Percentiles rank a stretch among this genome's conserved stretches.
phyloP scores from a whole-genome alignment of 2,113 vertebrate species.

The Calidris pygmaea region DNA sequence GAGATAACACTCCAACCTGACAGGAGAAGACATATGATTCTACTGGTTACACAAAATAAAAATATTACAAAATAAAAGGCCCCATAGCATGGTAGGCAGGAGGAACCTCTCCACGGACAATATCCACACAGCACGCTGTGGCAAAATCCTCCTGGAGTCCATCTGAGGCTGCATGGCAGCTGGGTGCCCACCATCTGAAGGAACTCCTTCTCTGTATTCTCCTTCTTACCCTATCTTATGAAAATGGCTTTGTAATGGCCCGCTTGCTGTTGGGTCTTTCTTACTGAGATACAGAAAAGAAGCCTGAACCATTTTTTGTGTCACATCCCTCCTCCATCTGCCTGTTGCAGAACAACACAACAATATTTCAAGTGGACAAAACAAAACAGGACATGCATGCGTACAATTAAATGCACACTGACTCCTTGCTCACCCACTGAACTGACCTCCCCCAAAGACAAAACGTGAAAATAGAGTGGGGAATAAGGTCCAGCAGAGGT shows the following conservation, averaged over 20 bases:
- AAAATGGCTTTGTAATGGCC: too few relatives aligned
- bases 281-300: not conserved
- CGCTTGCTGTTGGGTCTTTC: too few relatives aligned
- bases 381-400: not conserved
- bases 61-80: not conserved
- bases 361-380: not conserved
- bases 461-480: not conserved
- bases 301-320: not conserved
- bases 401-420: too few relatives aligned
- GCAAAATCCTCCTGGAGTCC: not conserved
- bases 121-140: not conserved
- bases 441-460: too few relatives aligned
- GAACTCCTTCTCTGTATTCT: too few relatives aligned
- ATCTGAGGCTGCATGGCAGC: not conserved
- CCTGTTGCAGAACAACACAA: not conserved
- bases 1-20: not conserved
- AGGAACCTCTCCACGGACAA: not conserved
- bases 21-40: not conserved
- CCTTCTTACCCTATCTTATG: too few relatives aligned
- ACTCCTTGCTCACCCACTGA: too few relatives aligned
- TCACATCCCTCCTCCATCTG: not conserved
- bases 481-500: too few relatives aligned
- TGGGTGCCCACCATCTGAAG: too few relatives aligned
- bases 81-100: not conserved
- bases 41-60: not conserved